A percentile compares a stretch with the other conserved stretches of the same genome.
phyloP scores from a whole-genome alignment of 2,888 invertebrate genomes.

The Andrena praecox region DNA sequence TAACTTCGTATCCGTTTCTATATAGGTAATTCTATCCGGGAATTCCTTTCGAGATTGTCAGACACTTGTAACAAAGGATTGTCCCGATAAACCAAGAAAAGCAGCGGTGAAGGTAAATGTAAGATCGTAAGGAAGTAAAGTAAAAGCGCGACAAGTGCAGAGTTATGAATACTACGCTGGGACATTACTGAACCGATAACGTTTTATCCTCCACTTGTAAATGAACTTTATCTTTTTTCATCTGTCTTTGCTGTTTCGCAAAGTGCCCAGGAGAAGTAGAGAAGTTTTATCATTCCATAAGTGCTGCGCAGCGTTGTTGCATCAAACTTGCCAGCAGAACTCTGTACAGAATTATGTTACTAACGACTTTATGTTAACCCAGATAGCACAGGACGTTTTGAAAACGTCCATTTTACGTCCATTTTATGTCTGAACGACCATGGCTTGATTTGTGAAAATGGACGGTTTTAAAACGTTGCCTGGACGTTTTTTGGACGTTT shows the following conservation, averaged over 20 bases:
- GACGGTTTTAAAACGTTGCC: too few relatives aligned
- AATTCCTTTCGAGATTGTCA: conserved; percentile 17
- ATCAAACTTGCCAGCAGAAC: background rate
- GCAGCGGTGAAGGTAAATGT: conserved; percentile 80
- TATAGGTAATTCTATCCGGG: conserved; percentile 10
- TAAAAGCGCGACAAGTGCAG: conserved; percentile 39
- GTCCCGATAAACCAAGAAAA: conserved; percentile 81
- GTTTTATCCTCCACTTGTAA: conserved; percentile 7
- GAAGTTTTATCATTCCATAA: background rate
- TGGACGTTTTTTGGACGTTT: too few relatives aligned
- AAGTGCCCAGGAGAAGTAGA: background rate
- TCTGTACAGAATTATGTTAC: background rate
- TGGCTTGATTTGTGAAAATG: too few relatives aligned
- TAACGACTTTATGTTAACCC: background rate
- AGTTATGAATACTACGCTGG: conserved; percentile 22
- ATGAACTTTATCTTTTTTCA: background rate
- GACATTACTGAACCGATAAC: conserved; percentile 6
- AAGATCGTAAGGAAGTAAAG: conserved; percentile 18
- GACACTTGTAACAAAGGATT: conserved; percentile 43
- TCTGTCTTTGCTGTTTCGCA: background rate
- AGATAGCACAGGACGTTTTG: too few relatives aligned
- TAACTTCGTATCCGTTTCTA: conserved; percentile 1
- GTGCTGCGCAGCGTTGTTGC: background rate
- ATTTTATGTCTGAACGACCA: too few relatives aligned
- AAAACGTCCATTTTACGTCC: too few relatives aligned